Base-by-base conservation (phyloP, 2,888 invertebrate genomes). In the Acanthosepion pharaonis region DNA sequence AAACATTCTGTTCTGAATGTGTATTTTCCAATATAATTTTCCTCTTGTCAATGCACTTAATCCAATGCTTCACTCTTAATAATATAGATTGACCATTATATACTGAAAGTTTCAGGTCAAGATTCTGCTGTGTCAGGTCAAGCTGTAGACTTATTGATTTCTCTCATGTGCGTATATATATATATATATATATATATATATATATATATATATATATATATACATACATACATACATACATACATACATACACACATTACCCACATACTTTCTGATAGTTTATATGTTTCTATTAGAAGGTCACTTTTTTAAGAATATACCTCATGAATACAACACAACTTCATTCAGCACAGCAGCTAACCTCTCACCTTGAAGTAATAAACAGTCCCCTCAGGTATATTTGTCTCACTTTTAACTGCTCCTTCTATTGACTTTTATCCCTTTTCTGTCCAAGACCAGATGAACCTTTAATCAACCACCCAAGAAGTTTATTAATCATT, bases 401-500 rank as follows among this genome's bases (percentile, higher is more conserved):
- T 33, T n/a, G 18, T 78, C n/a, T 11, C n/a, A 78, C 33, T 78
- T 78, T 33, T 78, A 15, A 78, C n/a, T 15, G n/a, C n/a, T 33
- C 11, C 78, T 18, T 78, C 78, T 33, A 78, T 78, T n/a, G 78
- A 78, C 78, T n/a, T 78, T 78, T 78, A 11, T 33, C 78, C 64
- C 18, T 18, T n/a, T 78, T 78, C 78, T 78, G 9, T n/a, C 78
- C 78, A 78, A n/a, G 78, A n/a, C 78, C 28, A 78, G 9, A 78
- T 78, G n/a, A 78, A 78, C 33, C 15, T 23, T 33, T 78, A 78
- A 78, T 78, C 78, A 78, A 78, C 78, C 78, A 78, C 78, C 78
- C 78, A 78, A 78, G 78, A 78, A 78, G 78, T 78, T 78, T 78
- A 78, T 78, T 78, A 78, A 78, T 78, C 78, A 78, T 78, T 78